Evolutionary conservation across 2,888 invertebrate species (phyloP).

Genomic region (Tipula lateralis): DNA sequence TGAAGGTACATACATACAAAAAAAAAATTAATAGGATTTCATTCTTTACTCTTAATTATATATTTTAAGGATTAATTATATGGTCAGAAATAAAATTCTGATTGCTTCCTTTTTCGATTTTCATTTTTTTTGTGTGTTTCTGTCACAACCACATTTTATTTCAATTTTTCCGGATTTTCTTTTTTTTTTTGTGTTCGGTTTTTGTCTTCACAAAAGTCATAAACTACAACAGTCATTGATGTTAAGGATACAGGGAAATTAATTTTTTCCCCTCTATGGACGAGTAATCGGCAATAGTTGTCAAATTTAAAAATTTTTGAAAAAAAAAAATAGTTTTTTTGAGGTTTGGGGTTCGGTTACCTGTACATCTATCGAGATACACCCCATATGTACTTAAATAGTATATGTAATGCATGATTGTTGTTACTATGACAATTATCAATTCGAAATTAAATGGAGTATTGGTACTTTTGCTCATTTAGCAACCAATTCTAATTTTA

Average conservation of each 20-base stretch:
- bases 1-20: background rate
- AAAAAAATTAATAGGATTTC: background rate
- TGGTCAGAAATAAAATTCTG: background rate
- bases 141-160: conserved; percentile 12
- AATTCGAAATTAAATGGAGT: too few relatives aligned
- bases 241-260: background rate
- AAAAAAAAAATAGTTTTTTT: background rate
- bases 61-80: conserved; percentile 19
- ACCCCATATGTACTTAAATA: too few relatives aligned
- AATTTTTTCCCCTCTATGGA: background rate
- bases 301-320: background rate
- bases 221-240: background rate
- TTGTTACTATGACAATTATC: too few relatives aligned
- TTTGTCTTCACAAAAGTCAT: background rate
- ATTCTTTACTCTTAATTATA: background rate
- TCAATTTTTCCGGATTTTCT: background rate
- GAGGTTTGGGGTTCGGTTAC: background rate
- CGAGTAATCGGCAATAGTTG: background rate
- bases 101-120: background rate
- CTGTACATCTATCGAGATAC: too few relatives aligned
- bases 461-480: too few relatives aligned
- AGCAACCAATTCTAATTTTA: too few relatives aligned
- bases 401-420: background rate
- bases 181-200: background rate
- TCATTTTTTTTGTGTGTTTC: background rate